Percentiles rank a stretch among this genome's conserved stretches.
These are phyloP conservation scores for Dione vanillae DNA, from an alignment of 2,888 invertebrate genomes.

Conservation along the genomic window DNA sequence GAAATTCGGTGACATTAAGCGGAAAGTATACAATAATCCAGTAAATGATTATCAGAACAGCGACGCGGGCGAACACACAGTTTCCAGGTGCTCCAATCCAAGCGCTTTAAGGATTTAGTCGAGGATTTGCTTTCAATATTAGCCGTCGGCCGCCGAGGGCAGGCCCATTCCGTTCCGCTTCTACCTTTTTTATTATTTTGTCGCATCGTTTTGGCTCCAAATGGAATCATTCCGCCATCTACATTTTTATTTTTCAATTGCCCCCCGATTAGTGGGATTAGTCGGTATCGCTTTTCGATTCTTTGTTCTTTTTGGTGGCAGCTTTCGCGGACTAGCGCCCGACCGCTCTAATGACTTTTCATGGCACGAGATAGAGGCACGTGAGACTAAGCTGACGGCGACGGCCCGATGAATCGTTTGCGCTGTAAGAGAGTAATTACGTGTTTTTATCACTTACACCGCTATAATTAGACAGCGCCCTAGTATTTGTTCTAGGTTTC, in stretches of 20 bases:
- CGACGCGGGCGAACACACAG: slow-evolving; percentile 69
- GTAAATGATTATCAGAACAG: slow-evolving; percentile 76
- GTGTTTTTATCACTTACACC: slow-evolving; percentile 67
- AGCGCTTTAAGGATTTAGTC: slow-evolving; percentile 84
- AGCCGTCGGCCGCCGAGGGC: slow-evolving; percentile 76
- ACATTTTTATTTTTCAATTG: slow-evolving; percentile 86
- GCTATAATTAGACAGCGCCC: slow-evolving; percentile 63
- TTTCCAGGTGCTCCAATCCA: slow-evolving; percentile 82
- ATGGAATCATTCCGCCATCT: slow-evolving; percentile 84
- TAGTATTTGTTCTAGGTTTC: slow-evolving; percentile 67
- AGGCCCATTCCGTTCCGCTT: slow-evolving; percentile 73
- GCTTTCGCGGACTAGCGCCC: slow-evolving; percentile 72
- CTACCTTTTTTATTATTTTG: slow-evolving; percentile 83
- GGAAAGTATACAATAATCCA: slow-evolving; percentile 81
- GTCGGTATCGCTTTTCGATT: slow-evolving; percentile 81
- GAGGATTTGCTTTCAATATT: slow-evolving; percentile 85
- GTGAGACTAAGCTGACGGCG: slow-evolving; percentile 50
- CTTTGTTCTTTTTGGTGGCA: slow-evolving; percentile 79
- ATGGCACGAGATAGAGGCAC: slow-evolving; percentile 42
- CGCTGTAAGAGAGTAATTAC: slow-evolving; percentile 67
- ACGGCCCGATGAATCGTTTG: slow-evolving; percentile 55
- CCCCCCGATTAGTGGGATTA: slow-evolving; percentile 84
- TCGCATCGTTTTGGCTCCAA: slow-evolving; percentile 84
- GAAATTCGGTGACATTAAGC: slow-evolving; percentile 74
- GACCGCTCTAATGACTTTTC: slow-evolving; percentile 60